Evolutionary conservation across 2,113 vertebrate species (phyloP), one percentile per base, ranked within the genome.

Genomic region (Tetrao urogallus): DNA sequence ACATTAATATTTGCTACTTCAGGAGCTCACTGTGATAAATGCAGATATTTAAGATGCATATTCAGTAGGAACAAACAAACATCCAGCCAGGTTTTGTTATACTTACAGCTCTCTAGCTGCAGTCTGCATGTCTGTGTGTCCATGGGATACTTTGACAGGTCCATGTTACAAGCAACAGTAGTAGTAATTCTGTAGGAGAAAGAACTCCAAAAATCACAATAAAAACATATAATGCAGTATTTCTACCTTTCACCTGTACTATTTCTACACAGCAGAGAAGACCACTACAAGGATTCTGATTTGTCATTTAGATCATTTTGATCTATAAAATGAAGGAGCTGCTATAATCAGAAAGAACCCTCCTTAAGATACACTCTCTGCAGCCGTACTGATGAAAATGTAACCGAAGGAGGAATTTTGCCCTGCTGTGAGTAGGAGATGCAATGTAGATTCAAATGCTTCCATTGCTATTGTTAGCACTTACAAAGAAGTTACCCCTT

Each of bases 21-120:
- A 73, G n/a, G 52, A 74, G 48, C 32, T 16, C 42, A 8, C 19
- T 24, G 2, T 18, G 52, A 42, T 64, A 17, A 92, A 83, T 86
- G 18, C 48, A 95, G 22, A 78, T 42, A 40, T 19, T 76, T 58
- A 77, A 67, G 20, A 58, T 30, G 21, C 4, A 2, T 20, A 36
- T 73, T 90, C 64, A 14, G 40, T 20, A 57, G 6, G 25, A 84
- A 91, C 43, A 81, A 80, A 83, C 8, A 75, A 38, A 77, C 27
- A 14, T 43, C 60, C 83, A 40, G 15, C 17, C 11, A 36, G 8
- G 36, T 32, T 64, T 61, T 1, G 6, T 65, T 54, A 25, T 95
- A 98, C 98, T 98, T 95, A 98, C 98, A 98, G 87, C 98, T 98
- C 95, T 98, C 98, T 48, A 98, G 94, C 78, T 98, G 98, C 83